Percentiles rank a stretch among this genome's conserved stretches.
phyloP scores from a whole-genome alignment of 2,797 vertebrate genomes.

The Chromis chromis region DNA sequence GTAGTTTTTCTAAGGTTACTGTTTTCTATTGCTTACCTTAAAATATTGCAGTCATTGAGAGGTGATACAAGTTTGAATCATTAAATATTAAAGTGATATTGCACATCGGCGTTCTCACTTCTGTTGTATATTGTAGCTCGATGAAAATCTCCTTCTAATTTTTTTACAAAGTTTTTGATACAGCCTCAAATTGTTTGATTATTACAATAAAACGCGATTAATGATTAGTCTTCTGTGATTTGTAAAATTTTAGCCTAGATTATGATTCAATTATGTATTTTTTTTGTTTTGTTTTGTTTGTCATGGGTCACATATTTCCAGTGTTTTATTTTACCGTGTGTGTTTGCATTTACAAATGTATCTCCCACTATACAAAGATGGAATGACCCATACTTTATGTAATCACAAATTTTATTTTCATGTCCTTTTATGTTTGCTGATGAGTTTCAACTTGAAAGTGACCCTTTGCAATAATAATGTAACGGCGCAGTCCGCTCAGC shows the following conservation, averaged over 20 bases:
- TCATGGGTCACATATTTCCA: conserved; percentile 78
- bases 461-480: conserved; percentile 92
- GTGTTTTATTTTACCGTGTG: conserved; percentile 78
- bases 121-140: too few species aligned
- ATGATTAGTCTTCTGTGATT: conserved; percentile 90
- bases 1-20: too few species aligned
- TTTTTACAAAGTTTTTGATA: conserved; percentile 86
- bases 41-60: too few species aligned
- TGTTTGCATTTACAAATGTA: conserved; percentile 73
- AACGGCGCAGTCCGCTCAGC: conserved; percentile 57
- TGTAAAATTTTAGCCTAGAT: conserved; percentile 86
- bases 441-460: conserved; percentile 75
- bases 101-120: too few species aligned
- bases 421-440: conserved; percentile 66
- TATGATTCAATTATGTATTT: conserved; percentile 72
- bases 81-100: too few species aligned
- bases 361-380: conserved; percentile 67
- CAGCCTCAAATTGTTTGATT: conserved; percentile 92
- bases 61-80: too few species aligned
- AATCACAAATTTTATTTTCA: conserved; percentile 72
- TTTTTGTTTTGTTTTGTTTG: conserved; percentile 45
- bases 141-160: conserved; percentile 61
- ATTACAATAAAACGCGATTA: conserved; percentile 78
- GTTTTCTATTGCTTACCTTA: too few species aligned
- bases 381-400: conserved; percentile 73